These are phyloP conservation scores for Archaeoteleia sp. DNA, from an alignment of 2,888 invertebrate species.

Conservation along the genomic window DNA sequence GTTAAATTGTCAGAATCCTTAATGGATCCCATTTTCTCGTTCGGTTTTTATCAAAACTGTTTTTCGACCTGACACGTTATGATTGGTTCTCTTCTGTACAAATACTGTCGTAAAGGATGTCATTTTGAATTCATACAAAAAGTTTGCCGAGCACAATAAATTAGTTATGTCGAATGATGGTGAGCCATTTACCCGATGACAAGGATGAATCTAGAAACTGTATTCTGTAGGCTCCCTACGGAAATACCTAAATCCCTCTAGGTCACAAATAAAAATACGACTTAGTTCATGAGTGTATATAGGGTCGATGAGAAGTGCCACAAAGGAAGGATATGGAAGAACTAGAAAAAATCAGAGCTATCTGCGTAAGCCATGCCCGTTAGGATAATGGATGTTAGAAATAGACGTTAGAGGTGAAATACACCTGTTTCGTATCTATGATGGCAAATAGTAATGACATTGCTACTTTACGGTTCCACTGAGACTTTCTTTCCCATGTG, in stretches of 20 bases:
- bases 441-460: conserved; percentile 4
- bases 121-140: too few relatives aligned
- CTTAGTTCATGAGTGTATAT: background rate
- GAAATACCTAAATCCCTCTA: conserved; percentile 17
- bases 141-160: too few relatives aligned
- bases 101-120: too few relatives aligned
- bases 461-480: background rate
- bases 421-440: conserved; percentile 9
- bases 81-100: too few relatives aligned
- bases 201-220: conserved; percentile 1
- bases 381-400: conserved; percentile 8
- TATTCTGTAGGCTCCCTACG: conserved; percentile 5
- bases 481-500: too few relatives aligned
- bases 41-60: too few relatives aligned
- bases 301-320: background rate
- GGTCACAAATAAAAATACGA: conserved; percentile 16
- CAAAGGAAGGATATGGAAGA: background rate
- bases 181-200: conserved; percentile 20
- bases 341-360: conserved; percentile 1
- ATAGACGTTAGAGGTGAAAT: conserved; percentile 10
- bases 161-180: too few relatives aligned
- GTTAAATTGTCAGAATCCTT: too few relatives aligned
- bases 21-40: too few relatives aligned
- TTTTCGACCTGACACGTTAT: too few relatives aligned
- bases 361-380: background rate